Percentiles rank a stretch among this genome's conserved stretches.
Evolutionary conservation across 2,797 vertebrate genomes (phyloP).

Genomic region (Peromyscus attwateri): DNA sequence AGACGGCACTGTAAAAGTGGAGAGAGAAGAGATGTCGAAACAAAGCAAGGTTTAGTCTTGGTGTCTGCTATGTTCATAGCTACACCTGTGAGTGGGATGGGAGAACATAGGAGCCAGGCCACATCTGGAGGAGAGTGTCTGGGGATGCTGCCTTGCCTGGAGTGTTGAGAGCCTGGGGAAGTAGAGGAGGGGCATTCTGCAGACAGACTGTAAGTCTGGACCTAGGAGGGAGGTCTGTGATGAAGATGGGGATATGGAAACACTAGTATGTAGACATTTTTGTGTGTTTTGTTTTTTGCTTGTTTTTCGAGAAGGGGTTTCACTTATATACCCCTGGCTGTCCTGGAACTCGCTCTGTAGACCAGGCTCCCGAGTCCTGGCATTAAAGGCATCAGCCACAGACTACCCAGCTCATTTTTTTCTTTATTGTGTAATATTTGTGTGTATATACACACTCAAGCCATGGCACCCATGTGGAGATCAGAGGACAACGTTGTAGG

Average conservation of each 20-base stretch:
- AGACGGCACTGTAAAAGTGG: not conserved
- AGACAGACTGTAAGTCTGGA: not conserved
- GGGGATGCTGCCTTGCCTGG: not conserved
- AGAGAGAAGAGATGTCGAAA: not conserved
- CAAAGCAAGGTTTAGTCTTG: not conserved
- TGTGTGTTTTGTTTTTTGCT: not conserved
- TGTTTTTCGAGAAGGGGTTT: not conserved
- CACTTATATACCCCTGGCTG: not conserved
- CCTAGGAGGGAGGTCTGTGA: not conserved
- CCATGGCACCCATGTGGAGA: not conserved
- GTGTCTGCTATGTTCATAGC: not conserved
- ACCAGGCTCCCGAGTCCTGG: not conserved
- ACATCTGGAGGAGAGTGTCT: not conserved
- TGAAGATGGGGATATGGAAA: not conserved
- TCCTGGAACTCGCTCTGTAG: not conserved
- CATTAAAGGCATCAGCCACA: not conserved
- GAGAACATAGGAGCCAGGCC: not conserved
- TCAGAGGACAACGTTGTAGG: not conserved
- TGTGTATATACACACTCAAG: not conserved
- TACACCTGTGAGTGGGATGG: not conserved
- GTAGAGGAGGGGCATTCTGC: not conserved
- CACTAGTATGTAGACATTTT: not conserved
- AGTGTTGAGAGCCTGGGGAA: not conserved
- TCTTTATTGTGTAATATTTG: not conserved
- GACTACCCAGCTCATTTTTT: not conserved